These are phyloP conservation scores for Drosophila bipectinata DNA, from an alignment of 1,140 invertebrate species.

Conservation along the genomic window DNA sequence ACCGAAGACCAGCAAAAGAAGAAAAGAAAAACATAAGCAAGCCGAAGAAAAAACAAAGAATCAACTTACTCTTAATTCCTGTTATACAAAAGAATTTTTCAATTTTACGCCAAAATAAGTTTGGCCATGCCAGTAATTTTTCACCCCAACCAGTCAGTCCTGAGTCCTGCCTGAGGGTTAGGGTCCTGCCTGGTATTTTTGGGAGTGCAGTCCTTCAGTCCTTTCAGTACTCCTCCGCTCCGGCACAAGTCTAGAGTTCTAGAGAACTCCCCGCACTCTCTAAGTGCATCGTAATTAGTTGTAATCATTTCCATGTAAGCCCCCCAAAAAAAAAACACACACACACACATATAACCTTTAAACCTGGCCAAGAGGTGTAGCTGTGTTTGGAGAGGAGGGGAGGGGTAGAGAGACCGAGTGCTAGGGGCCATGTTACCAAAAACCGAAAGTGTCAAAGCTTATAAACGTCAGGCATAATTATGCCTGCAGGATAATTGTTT, in stretches of 20 bases:
- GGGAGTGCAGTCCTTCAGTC: background rate
- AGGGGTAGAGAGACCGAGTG: background rate
- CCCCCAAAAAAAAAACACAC: background rate
- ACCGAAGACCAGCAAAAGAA: background rate
- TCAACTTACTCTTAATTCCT: conserved; percentile 78
- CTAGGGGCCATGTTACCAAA: conserved; percentile 61
- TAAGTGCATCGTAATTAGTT: conserved; percentile 62
- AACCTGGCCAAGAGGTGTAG: background rate
- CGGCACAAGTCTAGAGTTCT: too few species aligned
- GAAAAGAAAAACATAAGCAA: conserved; percentile 7
- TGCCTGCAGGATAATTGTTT: conserved; percentile 83
- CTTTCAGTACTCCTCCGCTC: too few species aligned
- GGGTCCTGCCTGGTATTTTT: too few species aligned
- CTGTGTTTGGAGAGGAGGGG: too few species aligned
- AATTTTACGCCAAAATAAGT: conserved; percentile 84
- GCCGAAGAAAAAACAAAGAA: conserved; percentile 42
- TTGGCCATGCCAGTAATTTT: conserved; percentile 80
- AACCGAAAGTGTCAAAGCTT: conserved; percentile 83
- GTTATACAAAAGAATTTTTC: conserved; percentile 80
- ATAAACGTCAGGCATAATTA: conserved; percentile 83
- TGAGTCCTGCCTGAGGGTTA: too few species aligned
- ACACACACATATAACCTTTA: conserved; percentile 30
- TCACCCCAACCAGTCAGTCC: conserved; percentile 34
- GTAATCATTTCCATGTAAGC: conserved; percentile 60
- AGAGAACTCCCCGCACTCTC: conserved; percentile 5